Conservation (phyloP, 2,888 invertebrate species). For the Torymus tubicola region DNA sequence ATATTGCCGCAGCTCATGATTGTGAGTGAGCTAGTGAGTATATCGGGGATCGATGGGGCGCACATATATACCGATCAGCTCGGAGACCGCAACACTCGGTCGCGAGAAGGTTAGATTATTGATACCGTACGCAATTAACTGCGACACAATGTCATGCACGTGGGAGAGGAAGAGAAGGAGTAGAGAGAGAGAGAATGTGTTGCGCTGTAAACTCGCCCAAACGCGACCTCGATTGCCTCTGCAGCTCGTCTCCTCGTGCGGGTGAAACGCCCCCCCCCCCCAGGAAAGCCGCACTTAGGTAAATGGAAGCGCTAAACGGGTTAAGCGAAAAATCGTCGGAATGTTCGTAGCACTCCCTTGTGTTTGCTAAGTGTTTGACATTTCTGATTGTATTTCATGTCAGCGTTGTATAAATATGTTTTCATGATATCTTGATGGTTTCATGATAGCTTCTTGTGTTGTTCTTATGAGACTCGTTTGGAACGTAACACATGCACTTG, state of each 20-base stretch:
- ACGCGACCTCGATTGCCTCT: slow-evolving; percentile 28
- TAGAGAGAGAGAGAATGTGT: slow-evolving; percentile 1
- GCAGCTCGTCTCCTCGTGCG: no score
- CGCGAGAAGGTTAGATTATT: slow-evolving; percentile 46
- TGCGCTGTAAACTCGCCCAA: slow-evolving; percentile 5
- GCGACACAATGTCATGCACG: slow-evolving; percentile 32
- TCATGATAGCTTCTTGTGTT: no score
- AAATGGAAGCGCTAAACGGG: slow-evolving; percentile 29
- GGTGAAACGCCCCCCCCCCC: no score
- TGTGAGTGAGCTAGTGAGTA: not conserved
- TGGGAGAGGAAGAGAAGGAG: not conserved
- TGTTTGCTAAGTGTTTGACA: no score
- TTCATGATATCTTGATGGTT: no score
- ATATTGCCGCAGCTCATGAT: slow-evolving; percentile 9
- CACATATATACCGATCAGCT: slow-evolving; percentile 36
- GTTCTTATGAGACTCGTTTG: no score
- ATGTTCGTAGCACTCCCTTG: not conserved
- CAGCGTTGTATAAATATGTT: no score
- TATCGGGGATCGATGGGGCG: slow-evolving; percentile 32
- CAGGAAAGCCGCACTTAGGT: slow-evolving; percentile 25
- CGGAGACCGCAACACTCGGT: slow-evolving; percentile 16
- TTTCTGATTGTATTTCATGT: no score
- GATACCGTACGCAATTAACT: slow-evolving; percentile 49
- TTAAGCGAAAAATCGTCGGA: slow-evolving; percentile 6
- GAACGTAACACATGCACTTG: no score